Evolutionary conservation across 2,888 invertebrate genomes (phyloP).

Genomic region (Tachina lurida): DNA sequence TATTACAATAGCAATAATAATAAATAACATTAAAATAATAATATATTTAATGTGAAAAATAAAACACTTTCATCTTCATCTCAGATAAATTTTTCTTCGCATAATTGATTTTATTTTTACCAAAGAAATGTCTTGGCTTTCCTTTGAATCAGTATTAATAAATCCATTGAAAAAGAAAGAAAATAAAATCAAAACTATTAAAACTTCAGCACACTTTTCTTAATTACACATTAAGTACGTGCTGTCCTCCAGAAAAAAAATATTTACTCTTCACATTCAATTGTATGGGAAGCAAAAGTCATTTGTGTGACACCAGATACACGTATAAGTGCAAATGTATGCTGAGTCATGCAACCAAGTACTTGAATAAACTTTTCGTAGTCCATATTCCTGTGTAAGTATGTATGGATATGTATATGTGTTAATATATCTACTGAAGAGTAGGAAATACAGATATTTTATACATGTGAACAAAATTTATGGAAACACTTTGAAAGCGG

Average conservation of each 20-base stretch:
- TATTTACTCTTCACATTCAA: conserved; percentile 38
- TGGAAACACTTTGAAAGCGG: conserved; percentile 5
- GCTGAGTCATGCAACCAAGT: neutral
- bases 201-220: conserved; percentile 29
- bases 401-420: neutral
- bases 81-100: neutral
- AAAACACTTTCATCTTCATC: too few relatives aligned
- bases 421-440: neutral
- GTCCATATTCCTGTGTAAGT: neutral
- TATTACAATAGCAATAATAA: neutral
- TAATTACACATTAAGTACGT: conserved; percentile 54
- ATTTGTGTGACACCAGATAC: conserved; percentile 1
- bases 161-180: conserved; percentile 6
- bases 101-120: conserved; percentile 3
- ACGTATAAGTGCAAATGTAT: neutral
- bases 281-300: conserved; percentile 37
- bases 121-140: neutral
- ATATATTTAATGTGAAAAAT: neutral
- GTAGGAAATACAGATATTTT: neutral
- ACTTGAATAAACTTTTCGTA: neutral
- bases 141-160: conserved; percentile 17
- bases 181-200: conserved; percentile 22
- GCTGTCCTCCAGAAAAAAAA: conserved; percentile 37
- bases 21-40: neutral
- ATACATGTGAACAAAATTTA: neutral